Evolutionary conservation across 2,113 vertebrate genomes (phyloP).

Genomic region (Oplegnathus fasciatus): DNA sequence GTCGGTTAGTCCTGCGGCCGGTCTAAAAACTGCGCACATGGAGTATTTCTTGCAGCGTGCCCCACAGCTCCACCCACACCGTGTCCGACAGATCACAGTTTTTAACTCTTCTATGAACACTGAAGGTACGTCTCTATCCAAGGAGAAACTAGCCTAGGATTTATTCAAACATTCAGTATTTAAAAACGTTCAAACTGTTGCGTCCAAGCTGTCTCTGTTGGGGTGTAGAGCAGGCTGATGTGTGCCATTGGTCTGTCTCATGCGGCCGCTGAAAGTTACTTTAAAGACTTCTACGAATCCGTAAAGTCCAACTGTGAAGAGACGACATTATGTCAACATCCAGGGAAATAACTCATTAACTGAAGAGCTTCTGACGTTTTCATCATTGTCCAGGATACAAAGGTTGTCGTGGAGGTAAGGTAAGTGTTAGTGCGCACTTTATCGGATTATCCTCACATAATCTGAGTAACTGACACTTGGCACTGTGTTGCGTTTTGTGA

Average conservation of each 20-base stretch:
- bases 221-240: background rate
- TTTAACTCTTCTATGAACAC: conserved; percentile 19
- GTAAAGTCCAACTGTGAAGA: conserved; percentile 16
- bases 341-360: conserved; percentile 38
- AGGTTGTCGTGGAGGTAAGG: conserved; percentile 55
- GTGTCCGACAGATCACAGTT: conserved; percentile 60
- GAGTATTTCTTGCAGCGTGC: conserved; percentile 37
- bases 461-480: conserved; percentile 34
- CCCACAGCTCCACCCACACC: conserved; percentile 71
- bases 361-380: conserved; percentile 4
- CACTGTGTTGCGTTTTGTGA: background rate
- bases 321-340: conserved; percentile 41
- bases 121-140: conserved; percentile 15
- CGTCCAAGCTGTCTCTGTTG: background rate
- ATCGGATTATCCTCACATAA: conserved; percentile 64
- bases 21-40: fast-evolving
- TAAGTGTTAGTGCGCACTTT: conserved; percentile 64
- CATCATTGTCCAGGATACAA: background rate
- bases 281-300: conserved; percentile 7
- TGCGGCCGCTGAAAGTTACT: background rate
- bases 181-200: fast-evolving
- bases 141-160: background rate
- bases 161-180: background rate
- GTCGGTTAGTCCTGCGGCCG: fast-evolving
- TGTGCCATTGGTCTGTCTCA: background rate